Evolutionary conservation across 2,797 vertebrate genomes (phyloP).

Genomic region (Neosilurus hyrtlii): DNA sequence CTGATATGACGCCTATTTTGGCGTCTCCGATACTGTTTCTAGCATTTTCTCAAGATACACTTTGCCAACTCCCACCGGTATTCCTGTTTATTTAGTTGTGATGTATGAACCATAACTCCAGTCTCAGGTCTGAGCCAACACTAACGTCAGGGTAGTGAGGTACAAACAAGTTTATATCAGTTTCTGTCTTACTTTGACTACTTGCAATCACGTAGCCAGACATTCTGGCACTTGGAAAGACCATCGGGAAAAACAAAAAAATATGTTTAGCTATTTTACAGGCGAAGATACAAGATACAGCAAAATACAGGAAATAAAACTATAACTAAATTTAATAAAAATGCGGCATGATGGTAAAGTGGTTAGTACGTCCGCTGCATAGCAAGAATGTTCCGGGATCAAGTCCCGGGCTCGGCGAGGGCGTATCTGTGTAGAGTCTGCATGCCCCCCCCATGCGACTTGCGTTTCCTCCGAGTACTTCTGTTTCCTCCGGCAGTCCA

Average conservation of each 20-base stretch:
- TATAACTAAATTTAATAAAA: too few relatives aligned
- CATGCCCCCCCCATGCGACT: too few relatives aligned
- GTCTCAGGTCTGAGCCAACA: not conserved
- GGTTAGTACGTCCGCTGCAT: too few relatives aligned
- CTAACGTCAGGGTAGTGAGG: not conserved
- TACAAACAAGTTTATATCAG: not conserved
- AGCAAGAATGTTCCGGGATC: too few relatives aligned
- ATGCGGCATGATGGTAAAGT: too few relatives aligned
- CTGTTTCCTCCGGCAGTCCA: too few relatives aligned
- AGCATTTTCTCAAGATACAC: slow-evolving; percentile 1
- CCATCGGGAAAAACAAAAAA: not conserved
- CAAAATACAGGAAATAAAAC: too few relatives aligned
- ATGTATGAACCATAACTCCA: not conserved
- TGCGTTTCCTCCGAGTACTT: too few relatives aligned
- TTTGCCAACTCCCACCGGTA: not conserved
- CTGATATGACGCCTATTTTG: not conserved
- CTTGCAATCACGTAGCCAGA: not conserved
- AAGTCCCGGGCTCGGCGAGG: too few relatives aligned
- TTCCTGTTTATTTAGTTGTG: not conserved
- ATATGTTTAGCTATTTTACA: too few relatives aligned
- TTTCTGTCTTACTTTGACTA: not conserved
- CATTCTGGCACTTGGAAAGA: not conserved
- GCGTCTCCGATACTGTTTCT: not conserved
- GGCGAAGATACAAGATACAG: too few relatives aligned
- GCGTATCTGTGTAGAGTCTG: too few relatives aligned